A percentile compares a stretch with the other conserved stretches of the same genome.
Conservation (phyloP, 2,113 vertebrate species). For the Mesocricetus auratus region DNA sequence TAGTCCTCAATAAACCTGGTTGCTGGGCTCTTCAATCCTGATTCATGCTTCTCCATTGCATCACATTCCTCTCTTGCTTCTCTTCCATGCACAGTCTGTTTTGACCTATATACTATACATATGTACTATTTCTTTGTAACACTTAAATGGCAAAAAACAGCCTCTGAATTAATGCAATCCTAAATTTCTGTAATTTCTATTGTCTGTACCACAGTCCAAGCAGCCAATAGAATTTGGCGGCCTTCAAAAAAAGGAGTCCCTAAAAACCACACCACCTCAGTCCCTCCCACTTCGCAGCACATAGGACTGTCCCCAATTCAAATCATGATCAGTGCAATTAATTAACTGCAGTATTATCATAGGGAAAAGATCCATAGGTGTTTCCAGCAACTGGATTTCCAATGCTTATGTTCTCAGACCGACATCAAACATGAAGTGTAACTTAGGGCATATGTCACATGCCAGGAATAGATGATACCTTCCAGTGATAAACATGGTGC, state of each 20-base stretch:
- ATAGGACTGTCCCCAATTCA: not conserved
- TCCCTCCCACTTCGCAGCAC: not conserved
- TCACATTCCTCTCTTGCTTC: not conserved
- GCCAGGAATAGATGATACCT: not conserved
- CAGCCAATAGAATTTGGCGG: not conserved
- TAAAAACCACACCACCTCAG: not conserved
- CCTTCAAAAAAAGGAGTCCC: not conserved
- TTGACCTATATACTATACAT: not conserved
- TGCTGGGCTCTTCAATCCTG: not conserved
- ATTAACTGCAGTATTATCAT: not conserved
- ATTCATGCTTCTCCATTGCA: not conserved
- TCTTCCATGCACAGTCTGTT: not conserved
- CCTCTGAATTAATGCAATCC: not conserved
- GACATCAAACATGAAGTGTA: not conserved
- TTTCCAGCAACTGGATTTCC: not conserved
- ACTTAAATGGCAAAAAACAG: slow-evolving; percentile 1
- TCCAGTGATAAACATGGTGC: not conserved
- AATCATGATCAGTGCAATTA: not conserved
- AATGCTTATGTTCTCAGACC: not conserved
- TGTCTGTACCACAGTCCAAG: not conserved
- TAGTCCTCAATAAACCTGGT: not conserved
- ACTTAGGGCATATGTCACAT: not conserved
- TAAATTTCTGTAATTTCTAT: not conserved
- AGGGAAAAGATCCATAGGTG: not conserved
- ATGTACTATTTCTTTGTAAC: not conserved